phyloP scores from a whole-genome alignment of 2,113 vertebrate genomes.

The Pithys albifrons region DNA sequence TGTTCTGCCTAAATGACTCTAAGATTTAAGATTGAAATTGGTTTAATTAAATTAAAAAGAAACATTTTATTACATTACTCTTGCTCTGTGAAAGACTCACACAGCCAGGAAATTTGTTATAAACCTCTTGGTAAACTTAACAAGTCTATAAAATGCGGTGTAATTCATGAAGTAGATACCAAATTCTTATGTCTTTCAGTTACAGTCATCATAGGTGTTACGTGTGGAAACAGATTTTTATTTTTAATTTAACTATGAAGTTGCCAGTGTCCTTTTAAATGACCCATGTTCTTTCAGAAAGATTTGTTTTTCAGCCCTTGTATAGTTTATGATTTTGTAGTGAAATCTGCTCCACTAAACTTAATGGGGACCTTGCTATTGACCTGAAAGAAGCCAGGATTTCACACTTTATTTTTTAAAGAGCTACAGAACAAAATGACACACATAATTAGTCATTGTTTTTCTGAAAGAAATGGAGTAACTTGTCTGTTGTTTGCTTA shows the following conservation, averaged over 20 bases:
- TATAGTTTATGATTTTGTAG: background rate
- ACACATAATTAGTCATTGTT: background rate
- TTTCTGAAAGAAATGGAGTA: slow-evolving; percentile 2
- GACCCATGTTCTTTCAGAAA: background rate
- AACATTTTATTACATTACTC: background rate
- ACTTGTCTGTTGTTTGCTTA: slow-evolving; percentile 24
- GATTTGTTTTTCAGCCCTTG: background rate
- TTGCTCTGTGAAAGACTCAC: background rate
- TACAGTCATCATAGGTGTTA: background rate
- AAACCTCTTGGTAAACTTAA: background rate
- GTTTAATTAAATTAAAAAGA: background rate
- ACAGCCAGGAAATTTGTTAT: background rate
- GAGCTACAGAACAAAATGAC: background rate
- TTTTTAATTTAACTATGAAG: background rate
- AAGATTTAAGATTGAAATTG: background rate
- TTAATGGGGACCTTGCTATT: background rate
- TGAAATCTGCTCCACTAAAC: background rate
- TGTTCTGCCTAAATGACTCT: background rate
- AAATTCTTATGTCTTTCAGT: background rate
- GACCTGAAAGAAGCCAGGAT: background rate
- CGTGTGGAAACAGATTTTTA: background rate
- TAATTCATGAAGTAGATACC: background rate
- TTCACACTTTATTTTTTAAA: background rate
- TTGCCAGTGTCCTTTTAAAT: background rate
- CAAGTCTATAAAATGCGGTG: background rate